phyloP scores from a whole-genome alignment of 2,888 invertebrate species.

The Volucella zonaria region DNA sequence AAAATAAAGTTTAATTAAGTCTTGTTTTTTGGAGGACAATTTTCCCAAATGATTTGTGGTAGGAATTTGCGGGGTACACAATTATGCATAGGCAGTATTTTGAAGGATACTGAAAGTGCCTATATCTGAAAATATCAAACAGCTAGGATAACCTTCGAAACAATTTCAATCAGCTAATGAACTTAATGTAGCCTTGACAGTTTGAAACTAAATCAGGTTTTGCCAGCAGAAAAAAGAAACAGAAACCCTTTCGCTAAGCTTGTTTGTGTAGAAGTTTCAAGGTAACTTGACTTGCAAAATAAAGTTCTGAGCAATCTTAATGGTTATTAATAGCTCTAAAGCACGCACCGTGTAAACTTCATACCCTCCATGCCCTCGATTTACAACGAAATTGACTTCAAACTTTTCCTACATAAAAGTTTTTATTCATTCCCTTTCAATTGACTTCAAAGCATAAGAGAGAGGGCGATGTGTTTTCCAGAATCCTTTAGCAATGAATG shows the following conservation, averaged over 20 bases:
- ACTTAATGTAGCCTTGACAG: no score
- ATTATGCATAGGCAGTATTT: no score
- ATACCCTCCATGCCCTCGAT: constrained; percentile 1
- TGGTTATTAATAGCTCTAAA: constrained; percentile 25
- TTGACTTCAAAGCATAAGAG: neutral
- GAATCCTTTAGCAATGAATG: neutral
- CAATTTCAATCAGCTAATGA: no score
- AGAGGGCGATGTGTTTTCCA: neutral
- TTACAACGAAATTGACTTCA: constrained; percentile 9
- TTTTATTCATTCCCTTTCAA: neutral
- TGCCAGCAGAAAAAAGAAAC: neutral
- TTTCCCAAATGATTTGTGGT: neutral
- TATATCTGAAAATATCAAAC: no score
- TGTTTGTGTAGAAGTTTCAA: neutral
- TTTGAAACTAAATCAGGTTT: neutral
- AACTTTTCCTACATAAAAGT: constrained; percentile 16
- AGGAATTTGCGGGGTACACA: no score
- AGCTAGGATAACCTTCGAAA: no score
- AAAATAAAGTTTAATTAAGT: constrained; percentile 26
- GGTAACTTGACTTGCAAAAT: constrained; percentile 4
- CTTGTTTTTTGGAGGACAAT: neutral
- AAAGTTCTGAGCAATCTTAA: constrained; percentile 8
- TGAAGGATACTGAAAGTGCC: no score
- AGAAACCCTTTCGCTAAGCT: neutral
- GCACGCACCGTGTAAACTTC: constrained; percentile 10